phyloP scores from a whole-genome alignment of 2,113 vertebrate species.

The Catharus fuscescens region DNA sequence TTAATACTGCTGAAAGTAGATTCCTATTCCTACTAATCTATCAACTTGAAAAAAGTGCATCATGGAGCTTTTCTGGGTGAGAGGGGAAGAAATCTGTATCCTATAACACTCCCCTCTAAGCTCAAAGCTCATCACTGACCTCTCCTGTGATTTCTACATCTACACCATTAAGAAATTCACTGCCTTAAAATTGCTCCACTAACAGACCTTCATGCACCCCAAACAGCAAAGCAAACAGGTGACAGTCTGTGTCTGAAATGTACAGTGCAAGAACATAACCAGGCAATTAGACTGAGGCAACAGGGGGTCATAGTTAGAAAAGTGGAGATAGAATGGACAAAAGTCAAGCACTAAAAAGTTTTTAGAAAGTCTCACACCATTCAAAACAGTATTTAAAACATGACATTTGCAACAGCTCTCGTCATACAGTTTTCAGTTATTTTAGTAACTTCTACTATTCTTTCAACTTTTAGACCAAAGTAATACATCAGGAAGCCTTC shows the following conservation, averaged over 20 bases:
- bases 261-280: not conserved
- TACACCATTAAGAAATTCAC: not conserved
- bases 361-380: not conserved
- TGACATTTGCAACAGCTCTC: not conserved
- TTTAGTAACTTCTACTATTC: not conserved
- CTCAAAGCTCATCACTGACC: not conserved
- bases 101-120: not conserved
- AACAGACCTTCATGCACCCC: not conserved
- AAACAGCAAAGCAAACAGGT: not conserved
- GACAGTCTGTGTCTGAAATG: not conserved
- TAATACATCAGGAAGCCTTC: not conserved
- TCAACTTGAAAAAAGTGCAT: not conserved
- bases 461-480: not conserved
- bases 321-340: rapidly evolving
- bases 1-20: not conserved
- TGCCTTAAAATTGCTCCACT: not conserved
- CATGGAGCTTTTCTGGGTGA: not conserved
- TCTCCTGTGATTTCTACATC: not conserved
- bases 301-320: not conserved
- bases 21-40: not conserved
- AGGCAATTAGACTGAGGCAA: not conserved
- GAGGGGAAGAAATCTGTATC: not conserved
- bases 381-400: not conserved
- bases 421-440: too few species aligned
- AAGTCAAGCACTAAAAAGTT: not conserved